phyloP scores from a whole-genome alignment of 2,888 invertebrate genomes.

The Micoletzkya japonica region DNA sequence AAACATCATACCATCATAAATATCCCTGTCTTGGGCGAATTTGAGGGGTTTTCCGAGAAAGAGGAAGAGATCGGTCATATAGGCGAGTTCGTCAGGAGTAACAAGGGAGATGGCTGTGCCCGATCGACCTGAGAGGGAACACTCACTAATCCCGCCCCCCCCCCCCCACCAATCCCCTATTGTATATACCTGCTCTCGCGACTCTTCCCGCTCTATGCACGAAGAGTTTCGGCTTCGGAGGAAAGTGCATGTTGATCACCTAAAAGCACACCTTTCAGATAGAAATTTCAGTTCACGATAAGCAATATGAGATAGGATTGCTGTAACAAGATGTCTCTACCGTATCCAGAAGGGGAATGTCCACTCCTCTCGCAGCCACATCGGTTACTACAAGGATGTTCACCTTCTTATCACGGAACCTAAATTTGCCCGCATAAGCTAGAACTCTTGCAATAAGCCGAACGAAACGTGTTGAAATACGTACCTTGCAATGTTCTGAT shows the following conservation, averaged over 20 bases:
- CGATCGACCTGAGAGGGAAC: constrained; percentile 87
- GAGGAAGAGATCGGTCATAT: constrained; percentile 88
- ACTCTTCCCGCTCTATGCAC: constrained; percentile 92
- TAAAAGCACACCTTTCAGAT: constrained; percentile 7
- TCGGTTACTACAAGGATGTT: constrained; percentile 91
- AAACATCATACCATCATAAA: constrained; percentile 41
- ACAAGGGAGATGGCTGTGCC: constrained; percentile 91
- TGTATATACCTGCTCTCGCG: constrained; percentile 45
- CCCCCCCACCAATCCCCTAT: no score
- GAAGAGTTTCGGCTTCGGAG: constrained; percentile 92
- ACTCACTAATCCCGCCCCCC: no score
- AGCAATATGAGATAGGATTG: background rate
- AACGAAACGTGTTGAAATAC: background rate
- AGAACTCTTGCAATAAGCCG: background rate
- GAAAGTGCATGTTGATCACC: constrained; percentile 95
- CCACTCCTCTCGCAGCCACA: constrained; percentile 94
- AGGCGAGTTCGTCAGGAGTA: constrained; percentile 85
- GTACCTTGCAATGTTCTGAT: constrained; percentile 80
- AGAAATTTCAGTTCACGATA: background rate
- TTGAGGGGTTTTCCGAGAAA: constrained; percentile 82
- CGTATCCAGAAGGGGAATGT: constrained; percentile 88
- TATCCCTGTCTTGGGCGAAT: constrained; percentile 50
- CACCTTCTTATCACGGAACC: constrained; percentile 79
- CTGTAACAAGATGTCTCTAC: constrained; percentile 24
- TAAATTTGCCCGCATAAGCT: constrained; percentile 58